A percentile compares a stretch with the other conserved stretches of the same genome.
phyloP scores from a whole-genome alignment of 1,140 invertebrate species.

The Meloidogyne chitwoodi region DNA sequence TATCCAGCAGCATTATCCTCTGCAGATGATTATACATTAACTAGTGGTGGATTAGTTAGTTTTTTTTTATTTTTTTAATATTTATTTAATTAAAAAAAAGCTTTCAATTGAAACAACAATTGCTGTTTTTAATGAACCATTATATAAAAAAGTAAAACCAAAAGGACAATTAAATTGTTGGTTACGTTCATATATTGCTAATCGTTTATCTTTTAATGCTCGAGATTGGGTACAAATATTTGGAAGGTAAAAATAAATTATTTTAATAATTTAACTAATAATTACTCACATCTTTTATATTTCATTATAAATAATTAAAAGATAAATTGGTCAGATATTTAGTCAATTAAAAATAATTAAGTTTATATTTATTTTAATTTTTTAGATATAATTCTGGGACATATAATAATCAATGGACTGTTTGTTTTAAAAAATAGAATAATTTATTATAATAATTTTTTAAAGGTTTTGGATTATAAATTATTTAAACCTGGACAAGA shows the following conservation, averaged over 20 bases:
- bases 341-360: conserved; percentile 67
- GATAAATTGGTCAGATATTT: neutral
- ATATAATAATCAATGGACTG: conserved; percentile 82
- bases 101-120: conserved; percentile 72
- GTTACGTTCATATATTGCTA: conserved; percentile 76
- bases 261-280: neutral
- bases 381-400: conserved; percentile 73
- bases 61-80: neutral
- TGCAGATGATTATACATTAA: conserved; percentile 79
- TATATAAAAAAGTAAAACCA: conserved; percentile 66
- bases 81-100: conserved; percentile 30
- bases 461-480: conserved; percentile 68
- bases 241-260: conserved; percentile 7
- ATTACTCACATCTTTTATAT: no score
- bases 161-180: conserved; percentile 67
- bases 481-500: conserved; percentile 65
- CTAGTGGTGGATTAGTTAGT: conserved; percentile 68
- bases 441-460: neutral
- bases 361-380: conserved; percentile 61
- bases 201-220: conserved; percentile 72
- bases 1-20: conserved; percentile 82
- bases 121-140: conserved; percentile 68
- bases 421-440: conserved; percentile 48
- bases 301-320: neutral
- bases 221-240: conserved; percentile 25